Evolutionary conservation across 2,888 invertebrate species (phyloP).

Genomic region (Limnephilus lunatus): DNA sequence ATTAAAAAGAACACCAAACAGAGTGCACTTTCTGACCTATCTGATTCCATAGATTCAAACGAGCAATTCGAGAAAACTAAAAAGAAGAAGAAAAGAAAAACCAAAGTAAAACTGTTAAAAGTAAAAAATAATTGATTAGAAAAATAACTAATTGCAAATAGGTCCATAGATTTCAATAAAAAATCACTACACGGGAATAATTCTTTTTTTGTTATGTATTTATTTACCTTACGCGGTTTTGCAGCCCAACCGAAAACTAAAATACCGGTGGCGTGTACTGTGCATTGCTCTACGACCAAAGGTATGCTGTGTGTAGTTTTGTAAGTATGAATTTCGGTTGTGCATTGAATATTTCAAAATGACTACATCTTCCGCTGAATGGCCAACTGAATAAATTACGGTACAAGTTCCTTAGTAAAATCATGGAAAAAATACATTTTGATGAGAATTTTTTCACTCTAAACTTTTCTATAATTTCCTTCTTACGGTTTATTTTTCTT

Average conservation of each 20-base stretch:
- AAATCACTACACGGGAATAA: neutral
- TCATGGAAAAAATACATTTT: too few species aligned
- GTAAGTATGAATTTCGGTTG: too few species aligned
- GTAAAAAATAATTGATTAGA: neutral
- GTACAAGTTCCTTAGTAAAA: too few species aligned
- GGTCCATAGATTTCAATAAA: neutral
- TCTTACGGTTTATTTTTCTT: too few species aligned
- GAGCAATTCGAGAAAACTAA: slow-evolving; percentile 73
- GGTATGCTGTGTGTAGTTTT: too few species aligned
- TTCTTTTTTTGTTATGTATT: neutral
- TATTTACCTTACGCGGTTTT: neutral
- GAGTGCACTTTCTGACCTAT: slow-evolving; percentile 70
- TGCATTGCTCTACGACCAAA: too few species aligned
- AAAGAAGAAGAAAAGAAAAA: slow-evolving; percentile 73
- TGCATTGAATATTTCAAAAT: too few species aligned
- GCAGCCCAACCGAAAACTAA: neutral
- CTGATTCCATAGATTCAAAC: slow-evolving; percentile 75
- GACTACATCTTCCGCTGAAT: too few species aligned
- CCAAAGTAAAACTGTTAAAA: slow-evolving; percentile 52
- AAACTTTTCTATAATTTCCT: too few species aligned
- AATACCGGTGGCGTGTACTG: neutral
- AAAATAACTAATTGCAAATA: neutral
- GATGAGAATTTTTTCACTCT: too few species aligned
- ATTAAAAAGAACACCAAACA: slow-evolving; percentile 69
- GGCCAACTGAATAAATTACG: too few species aligned